A percentile compares a stretch with the other conserved stretches of the same genome.
These are phyloP conservation scores for Athene noctua DNA, from an alignment of 2,113 vertebrate genomes.

Conservation along the genomic window DNA sequence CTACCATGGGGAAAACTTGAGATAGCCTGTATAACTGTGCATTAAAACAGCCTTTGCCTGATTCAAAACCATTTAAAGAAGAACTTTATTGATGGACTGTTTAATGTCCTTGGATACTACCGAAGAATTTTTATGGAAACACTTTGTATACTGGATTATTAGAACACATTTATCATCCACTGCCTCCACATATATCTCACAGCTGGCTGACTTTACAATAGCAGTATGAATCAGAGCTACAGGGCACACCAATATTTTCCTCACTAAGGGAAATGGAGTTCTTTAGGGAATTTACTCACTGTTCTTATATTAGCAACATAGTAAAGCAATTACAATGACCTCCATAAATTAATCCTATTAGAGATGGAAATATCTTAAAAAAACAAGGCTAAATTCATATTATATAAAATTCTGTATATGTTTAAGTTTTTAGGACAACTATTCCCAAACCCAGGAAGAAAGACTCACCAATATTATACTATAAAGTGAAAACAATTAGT, in stretches of 20 bases:
- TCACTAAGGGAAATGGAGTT: neutral
- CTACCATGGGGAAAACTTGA: constrained; percentile 33
- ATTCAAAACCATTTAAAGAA: constrained; percentile 14
- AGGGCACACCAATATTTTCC: constrained; percentile 44
- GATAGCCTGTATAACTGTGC: neutral
- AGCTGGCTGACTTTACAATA: constrained; percentile 45
- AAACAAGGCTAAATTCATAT: neutral
- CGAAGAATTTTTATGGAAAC: constrained; percentile 55
- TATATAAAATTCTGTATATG: neutral
- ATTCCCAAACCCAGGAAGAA: neutral
- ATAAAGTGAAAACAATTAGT: neutral
- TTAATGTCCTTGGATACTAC: constrained; percentile 51
- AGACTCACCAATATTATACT: neutral
- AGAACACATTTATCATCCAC: constrained; percentile 31
- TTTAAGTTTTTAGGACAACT: neutral
- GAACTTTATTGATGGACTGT: constrained; percentile 37
- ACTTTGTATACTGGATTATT: constrained; percentile 29
- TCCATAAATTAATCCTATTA: neutral
- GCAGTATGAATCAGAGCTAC: constrained; percentile 40
- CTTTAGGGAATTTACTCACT: constrained; percentile 21
- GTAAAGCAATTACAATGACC: neutral
- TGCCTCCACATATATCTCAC: constrained; percentile 25
- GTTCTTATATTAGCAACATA: neutral
- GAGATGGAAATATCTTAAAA: neutral
- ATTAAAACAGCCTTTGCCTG: neutral